phyloP scores from a whole-genome alignment of 2,113 vertebrate species.

The Pao palembangensis region DNA sequence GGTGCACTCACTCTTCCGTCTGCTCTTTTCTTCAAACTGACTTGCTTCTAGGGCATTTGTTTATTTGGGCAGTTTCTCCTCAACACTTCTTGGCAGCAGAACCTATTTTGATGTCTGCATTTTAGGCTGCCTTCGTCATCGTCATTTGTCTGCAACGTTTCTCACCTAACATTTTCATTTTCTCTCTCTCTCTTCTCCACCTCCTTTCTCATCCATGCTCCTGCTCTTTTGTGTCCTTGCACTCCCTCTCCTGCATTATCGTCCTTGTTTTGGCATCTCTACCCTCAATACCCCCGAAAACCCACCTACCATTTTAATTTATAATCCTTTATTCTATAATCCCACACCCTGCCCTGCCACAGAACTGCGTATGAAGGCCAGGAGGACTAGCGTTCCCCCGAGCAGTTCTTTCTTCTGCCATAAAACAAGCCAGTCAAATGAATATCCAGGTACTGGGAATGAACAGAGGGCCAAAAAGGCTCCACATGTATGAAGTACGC shows the following conservation, averaged over 20 bases:
- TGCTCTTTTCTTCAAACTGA: not conserved
- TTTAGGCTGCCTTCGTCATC: constrained; percentile 34
- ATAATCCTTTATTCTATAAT: not conserved
- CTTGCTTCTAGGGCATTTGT: constrained; percentile 6
- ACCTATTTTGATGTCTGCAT: constrained; percentile 30
- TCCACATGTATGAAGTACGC: not conserved
- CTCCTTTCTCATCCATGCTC: not conserved
- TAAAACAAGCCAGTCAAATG: constrained; percentile 67
- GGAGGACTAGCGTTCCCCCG: constrained; percentile 60
- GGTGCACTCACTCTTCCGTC: not conserved
- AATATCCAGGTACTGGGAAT: constrained; percentile 64
- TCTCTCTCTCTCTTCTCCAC: constrained; percentile 18
- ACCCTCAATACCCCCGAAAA: constrained; percentile 5
- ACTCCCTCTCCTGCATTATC: not conserved
- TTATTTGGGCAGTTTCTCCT: not conserved
- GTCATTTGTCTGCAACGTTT: constrained; percentile 18
- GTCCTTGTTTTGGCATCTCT: not conserved
- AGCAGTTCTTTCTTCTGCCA: constrained; percentile 69
- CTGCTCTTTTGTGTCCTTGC: not conserved
- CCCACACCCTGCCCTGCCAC: constrained; percentile 29
- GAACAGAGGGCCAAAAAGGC: not conserved
- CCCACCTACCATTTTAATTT: constrained; percentile 6
- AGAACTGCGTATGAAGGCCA: constrained; percentile 74
- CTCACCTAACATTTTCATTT: constrained; percentile 16
- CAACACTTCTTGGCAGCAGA: not conserved